A percentile compares a stretch with the other conserved stretches of the same genome.
phyloP scores from a whole-genome alignment of 2,797 vertebrate genomes.

The Epinephelus awoara region DNA sequence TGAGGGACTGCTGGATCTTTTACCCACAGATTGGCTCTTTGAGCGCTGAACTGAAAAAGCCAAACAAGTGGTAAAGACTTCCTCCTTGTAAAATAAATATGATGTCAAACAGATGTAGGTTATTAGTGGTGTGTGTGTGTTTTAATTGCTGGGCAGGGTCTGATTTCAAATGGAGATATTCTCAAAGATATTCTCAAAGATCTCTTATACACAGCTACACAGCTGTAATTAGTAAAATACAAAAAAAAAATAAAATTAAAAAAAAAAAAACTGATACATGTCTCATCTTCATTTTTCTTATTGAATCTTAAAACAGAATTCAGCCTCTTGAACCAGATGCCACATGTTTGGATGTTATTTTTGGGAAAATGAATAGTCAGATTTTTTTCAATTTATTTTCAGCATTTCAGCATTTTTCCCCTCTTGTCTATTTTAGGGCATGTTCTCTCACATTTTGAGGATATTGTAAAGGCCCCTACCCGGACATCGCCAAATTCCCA shows the following conservation, averaged over 20 bases:
- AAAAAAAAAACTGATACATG: too few relatives aligned
- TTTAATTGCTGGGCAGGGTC: slow-evolving; percentile 70
- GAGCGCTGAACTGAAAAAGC: slow-evolving; percentile 36
- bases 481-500: slow-evolving; percentile 39
- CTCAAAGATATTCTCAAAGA: slow-evolving; percentile 26
- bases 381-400: background rate
- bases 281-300: slow-evolving; percentile 35
- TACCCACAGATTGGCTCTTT: slow-evolving; percentile 24
- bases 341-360: background rate
- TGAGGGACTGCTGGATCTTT: background rate
- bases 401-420: background rate
- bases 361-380: too few relatives aligned
- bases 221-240: slow-evolving; percentile 4
- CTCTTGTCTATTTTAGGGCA: slow-evolving; percentile 2
- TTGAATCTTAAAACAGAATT: slow-evolving; percentile 3
- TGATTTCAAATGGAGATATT: slow-evolving; percentile 61
- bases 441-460: slow-evolving; percentile 1
- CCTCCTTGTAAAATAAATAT: slow-evolving; percentile 73
- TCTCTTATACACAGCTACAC: slow-evolving; percentile 8
- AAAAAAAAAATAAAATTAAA: too few relatives aligned
- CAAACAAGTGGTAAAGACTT: slow-evolving; percentile 56
- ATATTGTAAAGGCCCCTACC: background rate
- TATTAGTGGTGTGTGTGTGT: slow-evolving; percentile 70
- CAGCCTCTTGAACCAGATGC: slow-evolving; percentile 6
- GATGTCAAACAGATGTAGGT: slow-evolving; percentile 72